phyloP scores from a whole-genome alignment of 1,140 invertebrate genomes.

The Drosophila pandora region DNA sequence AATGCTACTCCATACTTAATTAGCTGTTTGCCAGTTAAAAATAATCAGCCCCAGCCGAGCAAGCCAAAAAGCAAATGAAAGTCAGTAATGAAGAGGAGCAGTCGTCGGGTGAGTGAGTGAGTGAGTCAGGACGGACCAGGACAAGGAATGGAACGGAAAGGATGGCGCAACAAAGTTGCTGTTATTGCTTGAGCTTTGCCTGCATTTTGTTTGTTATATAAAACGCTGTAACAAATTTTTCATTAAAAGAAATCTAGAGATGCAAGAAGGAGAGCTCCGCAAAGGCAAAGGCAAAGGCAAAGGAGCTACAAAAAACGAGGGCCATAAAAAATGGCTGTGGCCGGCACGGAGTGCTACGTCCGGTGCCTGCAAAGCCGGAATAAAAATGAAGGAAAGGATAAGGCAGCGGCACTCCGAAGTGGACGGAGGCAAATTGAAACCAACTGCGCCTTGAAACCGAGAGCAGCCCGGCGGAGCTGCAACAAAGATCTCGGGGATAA shows the following conservation, averaged over 20 bases:
- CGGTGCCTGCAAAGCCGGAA: conserved; percentile 30
- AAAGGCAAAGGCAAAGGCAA: no score
- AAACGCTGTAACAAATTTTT: conserved; percentile 79
- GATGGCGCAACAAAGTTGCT: conserved; percentile 64
- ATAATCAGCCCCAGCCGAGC: conserved; percentile 73
- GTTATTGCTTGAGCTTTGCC: conserved; percentile 55
- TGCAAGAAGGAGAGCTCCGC: conserved; percentile 18
- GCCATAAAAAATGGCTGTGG: conserved; percentile 73
- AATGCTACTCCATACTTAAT: conserved; percentile 81
- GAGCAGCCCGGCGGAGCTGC: conserved; percentile 6
- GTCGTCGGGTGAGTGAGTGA: conserved; percentile 6
- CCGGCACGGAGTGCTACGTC: conserved; percentile 37
- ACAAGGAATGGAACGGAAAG: neutral
- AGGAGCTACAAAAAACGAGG: conserved; percentile 10
- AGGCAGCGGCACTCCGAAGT: conserved; percentile 3
- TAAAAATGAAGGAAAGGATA: conserved; percentile 35
- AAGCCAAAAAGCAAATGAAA: conserved; percentile 80
- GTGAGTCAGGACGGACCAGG: neutral
- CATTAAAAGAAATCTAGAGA: conserved; percentile 79
- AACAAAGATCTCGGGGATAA: conserved; percentile 26
- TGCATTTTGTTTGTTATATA: conserved; percentile 78
- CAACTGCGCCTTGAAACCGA: conserved; percentile 16
- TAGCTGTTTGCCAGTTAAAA: conserved; percentile 82
- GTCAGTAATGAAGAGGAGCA: conserved; percentile 59
- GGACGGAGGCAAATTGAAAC: conserved; percentile 34